Conservation (phyloP, 2,888 invertebrate genomes). For the Netelia melanura region DNA sequence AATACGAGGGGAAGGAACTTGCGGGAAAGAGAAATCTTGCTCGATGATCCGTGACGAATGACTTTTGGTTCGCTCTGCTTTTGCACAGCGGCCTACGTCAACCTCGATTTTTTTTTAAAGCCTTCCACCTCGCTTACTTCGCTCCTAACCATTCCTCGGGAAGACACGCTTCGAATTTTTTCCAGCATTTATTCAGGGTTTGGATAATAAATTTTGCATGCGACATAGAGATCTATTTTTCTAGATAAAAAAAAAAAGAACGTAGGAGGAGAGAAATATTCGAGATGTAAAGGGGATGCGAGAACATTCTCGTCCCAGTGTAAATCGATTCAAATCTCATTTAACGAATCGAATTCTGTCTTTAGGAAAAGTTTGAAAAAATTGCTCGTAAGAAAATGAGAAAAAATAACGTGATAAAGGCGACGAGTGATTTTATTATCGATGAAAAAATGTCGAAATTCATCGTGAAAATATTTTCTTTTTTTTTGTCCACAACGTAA, state of each 20-base stretch:
- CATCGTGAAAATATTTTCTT: neutral
- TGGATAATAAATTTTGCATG: constrained; percentile 48
- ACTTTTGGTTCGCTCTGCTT: constrained; percentile 61
- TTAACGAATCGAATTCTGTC: too few species aligned
- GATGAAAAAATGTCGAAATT: too few species aligned
- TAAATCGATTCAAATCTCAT: too few species aligned
- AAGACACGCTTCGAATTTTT: constrained; percentile 65
- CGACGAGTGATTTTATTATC: too few species aligned
- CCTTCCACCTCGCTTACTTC: constrained; percentile 80
- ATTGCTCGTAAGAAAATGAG: too few species aligned
- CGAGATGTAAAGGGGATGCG: too few species aligned
- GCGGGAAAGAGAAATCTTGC: constrained; percentile 62
- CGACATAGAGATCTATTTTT: neutral
- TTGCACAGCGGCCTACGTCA: neutral
- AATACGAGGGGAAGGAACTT: constrained; percentile 25
- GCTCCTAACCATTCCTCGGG: constrained; percentile 80
- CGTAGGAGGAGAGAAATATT: too few species aligned
- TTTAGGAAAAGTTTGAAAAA: too few species aligned
- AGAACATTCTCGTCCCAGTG: too few species aligned
- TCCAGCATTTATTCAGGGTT: constrained; percentile 9
- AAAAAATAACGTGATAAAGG: too few species aligned
- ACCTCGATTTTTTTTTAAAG: constrained; percentile 76
- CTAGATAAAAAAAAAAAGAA: too few species aligned
- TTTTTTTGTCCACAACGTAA: neutral
- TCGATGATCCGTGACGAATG: constrained; percentile 77